Percentiles rank a stretch among this genome's conserved stretches.
Evolutionary conservation across 2,888 invertebrate species (phyloP).

Genomic region (Polietes domitor): DNA sequence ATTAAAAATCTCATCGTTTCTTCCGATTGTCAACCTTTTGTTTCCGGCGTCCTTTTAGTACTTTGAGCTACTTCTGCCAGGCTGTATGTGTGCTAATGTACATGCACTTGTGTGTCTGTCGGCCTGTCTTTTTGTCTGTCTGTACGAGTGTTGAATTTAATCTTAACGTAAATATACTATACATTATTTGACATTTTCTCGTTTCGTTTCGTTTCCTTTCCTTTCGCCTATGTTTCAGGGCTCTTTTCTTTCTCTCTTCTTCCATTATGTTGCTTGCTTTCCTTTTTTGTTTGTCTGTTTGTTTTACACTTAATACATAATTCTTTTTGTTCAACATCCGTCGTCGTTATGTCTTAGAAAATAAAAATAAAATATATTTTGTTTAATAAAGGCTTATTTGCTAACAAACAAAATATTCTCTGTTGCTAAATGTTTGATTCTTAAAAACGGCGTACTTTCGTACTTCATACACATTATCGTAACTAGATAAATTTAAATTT

Average conservation of each 20-base stretch:
- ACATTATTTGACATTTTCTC: conserved; percentile 22
- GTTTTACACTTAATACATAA: neutral
- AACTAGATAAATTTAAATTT: conserved; percentile 5
- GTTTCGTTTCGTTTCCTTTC: neutral
- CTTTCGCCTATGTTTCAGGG: neutral
- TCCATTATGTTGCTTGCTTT: neutral
- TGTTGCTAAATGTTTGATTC: conserved; percentile 7
- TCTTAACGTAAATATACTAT: conserved; percentile 41
- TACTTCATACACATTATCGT: neutral
- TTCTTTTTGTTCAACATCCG: conserved; percentile 3
- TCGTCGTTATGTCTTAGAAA: neutral
- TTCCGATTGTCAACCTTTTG: too few species aligned
- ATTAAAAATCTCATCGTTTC: too few species aligned
- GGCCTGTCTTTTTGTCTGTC: neutral
- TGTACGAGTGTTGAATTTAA: conserved; percentile 34
- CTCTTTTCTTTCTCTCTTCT: neutral
- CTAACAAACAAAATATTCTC: neutral
- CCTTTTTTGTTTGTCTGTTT: conserved; percentile 8
- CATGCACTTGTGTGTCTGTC: neutral
- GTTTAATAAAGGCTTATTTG: conserved; percentile 22
- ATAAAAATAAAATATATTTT: conserved; percentile 20
- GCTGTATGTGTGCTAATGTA: too few species aligned
- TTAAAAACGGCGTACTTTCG: conserved; percentile 7
- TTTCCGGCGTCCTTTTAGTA: too few species aligned
- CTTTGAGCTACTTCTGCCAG: too few species aligned